Evolutionary conservation across 2,797 vertebrate species (phyloP).

Genomic region (Macropodus opercularis): DNA sequence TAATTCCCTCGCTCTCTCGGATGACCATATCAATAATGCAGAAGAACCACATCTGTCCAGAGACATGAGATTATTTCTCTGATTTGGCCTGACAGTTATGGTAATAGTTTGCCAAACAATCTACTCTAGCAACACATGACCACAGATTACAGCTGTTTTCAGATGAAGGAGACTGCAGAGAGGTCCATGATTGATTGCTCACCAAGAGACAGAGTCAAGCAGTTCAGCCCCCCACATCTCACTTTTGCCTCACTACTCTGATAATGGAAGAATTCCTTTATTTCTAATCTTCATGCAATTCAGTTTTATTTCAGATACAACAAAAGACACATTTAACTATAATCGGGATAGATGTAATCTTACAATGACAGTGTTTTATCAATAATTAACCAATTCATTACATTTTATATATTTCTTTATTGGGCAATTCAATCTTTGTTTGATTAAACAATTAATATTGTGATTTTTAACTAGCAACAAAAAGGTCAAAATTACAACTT

Average conservation of each 20-base stretch:
- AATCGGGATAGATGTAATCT: neutral
- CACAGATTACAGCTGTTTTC: slow-evolving; percentile 98
- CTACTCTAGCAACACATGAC: slow-evolving; percentile 93
- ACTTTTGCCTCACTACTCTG: slow-evolving; percentile 82
- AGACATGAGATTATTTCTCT: slow-evolving; percentile 98
- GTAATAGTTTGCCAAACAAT: slow-evolving; percentile 99
- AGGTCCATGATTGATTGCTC: slow-evolving; percentile 91
- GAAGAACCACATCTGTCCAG: slow-evolving; percentile 93
- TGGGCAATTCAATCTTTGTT: too few species aligned
- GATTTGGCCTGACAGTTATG: slow-evolving; percentile 99
- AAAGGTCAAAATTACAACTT: too few species aligned
- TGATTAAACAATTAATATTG: too few species aligned
- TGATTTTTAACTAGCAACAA: too few species aligned
- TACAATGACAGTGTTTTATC: too few species aligned
- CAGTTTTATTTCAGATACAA: slow-evolving; percentile 49
- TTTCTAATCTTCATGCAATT: slow-evolving; percentile 68
- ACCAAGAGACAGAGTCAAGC: slow-evolving; percentile 84
- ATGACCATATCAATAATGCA: slow-evolving; percentile 99
- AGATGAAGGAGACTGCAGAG: slow-evolving; percentile 88
- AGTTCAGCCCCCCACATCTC: slow-evolving; percentile 83
- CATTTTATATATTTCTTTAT: too few species aligned
- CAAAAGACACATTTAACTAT: slow-evolving; percentile 7
- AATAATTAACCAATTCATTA: too few species aligned
- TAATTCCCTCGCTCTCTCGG: slow-evolving; percentile 93
- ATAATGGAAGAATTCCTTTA: slow-evolving; percentile 76